Evolutionary conservation across 1,140 invertebrate genomes (phyloP), one percentile per base, ranked within the genome.

Genomic region (Zaprionus africanus): DNA sequence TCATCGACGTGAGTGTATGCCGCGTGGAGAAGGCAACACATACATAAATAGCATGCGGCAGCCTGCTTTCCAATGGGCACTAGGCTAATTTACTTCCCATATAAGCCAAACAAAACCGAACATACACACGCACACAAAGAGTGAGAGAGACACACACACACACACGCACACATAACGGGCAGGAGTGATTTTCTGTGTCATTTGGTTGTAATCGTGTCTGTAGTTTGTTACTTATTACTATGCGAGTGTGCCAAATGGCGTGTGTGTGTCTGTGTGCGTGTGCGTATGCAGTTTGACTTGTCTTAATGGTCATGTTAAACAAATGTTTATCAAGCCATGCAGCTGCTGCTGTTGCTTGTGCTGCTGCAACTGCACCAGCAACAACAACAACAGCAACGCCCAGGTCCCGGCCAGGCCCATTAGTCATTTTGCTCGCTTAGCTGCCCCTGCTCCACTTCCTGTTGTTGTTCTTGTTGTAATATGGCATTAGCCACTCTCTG

Each of bases 301-400:
- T 81, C 84, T 88, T 88, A 88, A 88, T 88, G 85, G 85, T 90
- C 84, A 88, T 88, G 84, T 88, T 88, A 88, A 88, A 88, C 84
- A 88, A 88, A 88, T 88, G 84, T 88, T 88, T 88, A 88, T 88
- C 84, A 88, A 87, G 84, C 84, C 84, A 81, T 88, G 84, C 84
- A 88, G 84, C 84, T 88, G 84, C 83, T 78, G 62, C 73, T 67
- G 62, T 65, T 59, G n/a, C 22, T 22, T 22, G 22, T 22, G 62
- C 68, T 59, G n/a, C 58, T 68, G 46, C 38, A 56, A 46, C 24
- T 61, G 19, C 78, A 77, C 64, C 41, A 41, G n/a, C 78, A 77
- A 64, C 41, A 41, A 53, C 41, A 43, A 43, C 41, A 46, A 46
- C 41, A 46, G 41, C n/a, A 26, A 71, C 65, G 61, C 72, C 68